phyloP scores from a whole-genome alignment of 2,797 vertebrate species.

The Trachops cirrhosus region DNA sequence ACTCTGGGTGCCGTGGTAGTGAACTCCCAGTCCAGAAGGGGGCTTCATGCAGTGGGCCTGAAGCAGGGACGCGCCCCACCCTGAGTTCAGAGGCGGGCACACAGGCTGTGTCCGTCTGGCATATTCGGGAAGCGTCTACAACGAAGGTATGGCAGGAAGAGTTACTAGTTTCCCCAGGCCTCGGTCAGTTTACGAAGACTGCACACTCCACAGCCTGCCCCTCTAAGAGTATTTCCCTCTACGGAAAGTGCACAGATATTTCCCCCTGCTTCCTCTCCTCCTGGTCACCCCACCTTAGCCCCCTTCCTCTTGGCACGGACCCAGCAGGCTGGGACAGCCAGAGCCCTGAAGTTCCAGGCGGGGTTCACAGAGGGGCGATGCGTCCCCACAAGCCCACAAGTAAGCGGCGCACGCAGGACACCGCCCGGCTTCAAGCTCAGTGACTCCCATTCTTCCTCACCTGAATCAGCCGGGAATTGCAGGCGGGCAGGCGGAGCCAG shows the following conservation, averaged over 20 bases:
- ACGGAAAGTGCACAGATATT: not conserved
- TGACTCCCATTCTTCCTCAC: conserved; percentile 54
- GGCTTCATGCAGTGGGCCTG: conserved; percentile 27
- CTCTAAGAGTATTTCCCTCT: not conserved
- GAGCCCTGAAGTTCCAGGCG: not conserved
- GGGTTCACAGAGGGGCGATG: not conserved
- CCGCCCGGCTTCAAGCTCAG: conserved; percentile 57
- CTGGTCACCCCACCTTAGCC: not conserved
- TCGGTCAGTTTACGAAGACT: not conserved
- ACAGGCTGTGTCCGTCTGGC: not conserved
- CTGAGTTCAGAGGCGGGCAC: not conserved
- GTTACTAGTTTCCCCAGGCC: not conserved
- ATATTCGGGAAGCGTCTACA: not conserved
- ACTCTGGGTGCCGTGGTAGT: not conserved
- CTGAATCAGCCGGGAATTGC: conserved; percentile 69
- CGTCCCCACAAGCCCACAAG: not conserved
- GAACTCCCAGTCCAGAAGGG: not conserved
- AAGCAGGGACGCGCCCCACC: not conserved
- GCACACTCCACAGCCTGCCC: not conserved
- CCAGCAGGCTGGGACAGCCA: not conserved
- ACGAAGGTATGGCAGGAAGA: not conserved
- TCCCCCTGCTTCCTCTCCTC: not conserved
- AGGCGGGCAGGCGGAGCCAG: conserved; percentile 61
- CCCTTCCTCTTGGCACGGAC: not conserved
- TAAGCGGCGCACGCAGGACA: conserved; percentile 43